Base-by-base conservation (phyloP, 2,113 vertebrate species). In the Atrichornis clamosus region DNA sequence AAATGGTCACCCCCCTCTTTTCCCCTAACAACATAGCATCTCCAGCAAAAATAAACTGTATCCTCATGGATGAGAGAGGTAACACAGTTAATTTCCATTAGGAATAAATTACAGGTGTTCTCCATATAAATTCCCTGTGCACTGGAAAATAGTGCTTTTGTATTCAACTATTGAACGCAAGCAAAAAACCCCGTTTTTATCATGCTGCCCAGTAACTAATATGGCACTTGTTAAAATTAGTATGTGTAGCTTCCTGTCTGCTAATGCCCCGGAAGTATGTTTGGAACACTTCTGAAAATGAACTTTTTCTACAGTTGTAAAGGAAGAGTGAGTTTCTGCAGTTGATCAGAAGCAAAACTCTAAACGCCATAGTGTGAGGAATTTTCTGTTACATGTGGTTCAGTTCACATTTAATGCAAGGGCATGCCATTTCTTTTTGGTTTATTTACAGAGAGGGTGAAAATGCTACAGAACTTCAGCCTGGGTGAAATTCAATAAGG, bases 171-270 rank as follows among this genome's bases (percentile, higher is more conserved):
- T 60, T 72, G 90, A 91, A 82, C 0, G 33, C 96, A 83, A 88
- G 84, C 93, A 89, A 84, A 94, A 94, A 27, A 33, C 3, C 58
- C 75, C 33, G 19, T 92, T 88, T 93, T 85, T 65, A 93, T 90
- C 93, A 96, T 86, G 96, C 93, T 96, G 87, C 72, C 88, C 90
- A 92, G 55, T 70, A 93, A 87, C 80, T 86, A 76, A 63, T 47
- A 91, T 93, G 94, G 95, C 95, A 95, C 92, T 95, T 94, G 52
- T 91, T 93, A 91, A 91, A 96, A 90, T 75, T 21, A 75, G 41
- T 28, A 74, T 8, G 63, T 81, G 76, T 83, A 81, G 64, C 79
- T 90, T 96, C 83, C 68, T 88, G 95, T 81, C 85, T 93, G 83
- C 88, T 96, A 91, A 93, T 95, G 93, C 90, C 96, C 95, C 46